Evolutionary conservation across 2,797 vertebrate genomes (phyloP), one percentile per base, ranked within the genome.

Genomic region (Phrynocephalus vlangalii): DNA sequence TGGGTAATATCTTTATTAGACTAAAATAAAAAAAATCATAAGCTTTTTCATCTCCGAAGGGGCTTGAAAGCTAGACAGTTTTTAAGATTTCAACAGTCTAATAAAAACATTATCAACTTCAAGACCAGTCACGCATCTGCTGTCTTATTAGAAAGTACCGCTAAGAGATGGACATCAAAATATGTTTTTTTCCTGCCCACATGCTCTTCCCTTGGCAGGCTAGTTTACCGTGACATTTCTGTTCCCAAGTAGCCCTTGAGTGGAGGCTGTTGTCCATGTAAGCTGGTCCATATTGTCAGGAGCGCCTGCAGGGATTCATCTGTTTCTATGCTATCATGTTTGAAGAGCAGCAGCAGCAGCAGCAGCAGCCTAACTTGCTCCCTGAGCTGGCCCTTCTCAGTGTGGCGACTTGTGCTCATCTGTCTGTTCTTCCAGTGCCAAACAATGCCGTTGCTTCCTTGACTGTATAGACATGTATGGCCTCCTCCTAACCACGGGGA

Each of bases 401-500:
- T 88, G 87, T 85, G 68, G 70, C 60, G 85, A 76, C 71, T 80
- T 67, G 83, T 80, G 78, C 78, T 85, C 8, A 26, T 85, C 75
- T 85, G 87, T 88, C 87, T 76, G 77, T 80, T 81, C 70, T 68
- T n/a, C 83, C 52, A 85, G 38, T 72, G 68, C 24, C 60, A 83
- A 63, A 84, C 13, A 63, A 11, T 75, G 38, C 71, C n/a, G 70
- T 18, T 38, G 78, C 38, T 20, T 16, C 24, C 68, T 73, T 88
- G 30, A 75, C 68, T 81, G 83, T 81, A 44, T n/a, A 85, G 44
- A 68, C 11, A 22, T 38, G 24, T 33, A 44, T 44, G 33, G 33
- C 48, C 24, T 73, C n/a, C 28, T 73, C 52, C 30, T n/a, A 92
- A 95, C 90, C 85, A 26, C 80, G 93, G 87, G 4, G 82, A 0